phyloP scores from a whole-genome alignment of 2,888 invertebrate species.

The Phaedon cochleariae region DNA sequence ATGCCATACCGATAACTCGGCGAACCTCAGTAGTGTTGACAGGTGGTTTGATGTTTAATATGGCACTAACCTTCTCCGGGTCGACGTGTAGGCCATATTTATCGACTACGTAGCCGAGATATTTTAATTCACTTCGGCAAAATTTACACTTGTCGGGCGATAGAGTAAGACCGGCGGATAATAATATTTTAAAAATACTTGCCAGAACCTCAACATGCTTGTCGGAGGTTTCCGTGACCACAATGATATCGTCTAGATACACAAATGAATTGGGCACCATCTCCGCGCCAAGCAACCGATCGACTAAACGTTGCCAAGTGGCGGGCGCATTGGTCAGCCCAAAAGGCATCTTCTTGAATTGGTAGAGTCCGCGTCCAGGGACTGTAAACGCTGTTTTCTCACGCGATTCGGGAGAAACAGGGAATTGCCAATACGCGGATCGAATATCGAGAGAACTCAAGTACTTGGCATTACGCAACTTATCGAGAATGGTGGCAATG shows the following conservation, averaged over 20 bases:
- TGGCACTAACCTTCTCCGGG: slow-evolving; percentile 9
- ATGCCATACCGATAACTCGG: slow-evolving; percentile 30
- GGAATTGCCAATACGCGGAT: slow-evolving; percentile 25
- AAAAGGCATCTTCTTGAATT: slow-evolving; percentile 46
- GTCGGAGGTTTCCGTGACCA: slow-evolving; percentile 35
- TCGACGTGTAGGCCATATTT: slow-evolving; percentile 26
- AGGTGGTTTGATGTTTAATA: slow-evolving; percentile 30
- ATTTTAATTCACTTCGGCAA: slow-evolving; percentile 19
- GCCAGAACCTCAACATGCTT: slow-evolving; percentile 36
- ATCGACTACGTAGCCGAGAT: slow-evolving; percentile 26
- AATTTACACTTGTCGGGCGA: slow-evolving; percentile 31
- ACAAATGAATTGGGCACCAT: slow-evolving; percentile 41
- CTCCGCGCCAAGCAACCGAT: slow-evolving; percentile 40
- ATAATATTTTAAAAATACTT: slow-evolving; percentile 39
- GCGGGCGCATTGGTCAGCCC: slow-evolving; percentile 44
- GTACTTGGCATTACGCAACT: slow-evolving; percentile 1
- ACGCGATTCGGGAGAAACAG: slow-evolving; percentile 5
- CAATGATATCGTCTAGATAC: slow-evolving; percentile 46
- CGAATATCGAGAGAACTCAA: slow-evolving; percentile 29
- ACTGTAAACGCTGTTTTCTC: slow-evolving; percentile 28
- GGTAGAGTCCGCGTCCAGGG: slow-evolving; percentile 33
- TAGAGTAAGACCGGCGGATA: slow-evolving; percentile 38
- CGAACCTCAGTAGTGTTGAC: slow-evolving; percentile 28
- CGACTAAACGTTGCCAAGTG: slow-evolving; percentile 44
- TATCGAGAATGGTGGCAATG: slow-evolving; percentile 21